These are phyloP conservation scores for Thalpophila matura DNA, from an alignment of 2,888 invertebrate species.

Conservation along the genomic window DNA sequence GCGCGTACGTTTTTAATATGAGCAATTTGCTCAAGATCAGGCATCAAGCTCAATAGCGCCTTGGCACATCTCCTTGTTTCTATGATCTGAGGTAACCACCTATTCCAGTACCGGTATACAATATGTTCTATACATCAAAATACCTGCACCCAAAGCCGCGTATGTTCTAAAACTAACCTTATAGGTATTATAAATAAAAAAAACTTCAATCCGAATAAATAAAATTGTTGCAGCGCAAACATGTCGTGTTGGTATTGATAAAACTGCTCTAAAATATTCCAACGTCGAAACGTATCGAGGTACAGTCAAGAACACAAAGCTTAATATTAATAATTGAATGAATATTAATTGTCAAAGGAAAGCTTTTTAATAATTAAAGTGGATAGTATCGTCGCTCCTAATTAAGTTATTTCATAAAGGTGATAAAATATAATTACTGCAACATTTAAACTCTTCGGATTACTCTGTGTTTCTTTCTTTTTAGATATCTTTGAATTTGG, in stretches of 20 bases:
- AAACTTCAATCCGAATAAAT: neutral
- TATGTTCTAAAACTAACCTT: neutral
- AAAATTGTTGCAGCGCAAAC: constrained; percentile 9
- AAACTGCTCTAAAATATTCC: constrained; percentile 24
- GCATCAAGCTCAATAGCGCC: no score
- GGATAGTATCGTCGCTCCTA: neutral
- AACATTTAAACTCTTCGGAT: neutral
- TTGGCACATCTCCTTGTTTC: no score
- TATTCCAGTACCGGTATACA: no score
- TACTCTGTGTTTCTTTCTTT: no score
- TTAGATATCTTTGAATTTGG: no score
- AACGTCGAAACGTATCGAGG: constrained; percentile 39
- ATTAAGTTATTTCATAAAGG: constrained; percentile 2
- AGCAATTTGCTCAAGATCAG: no score
- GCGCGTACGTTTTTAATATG: no score
- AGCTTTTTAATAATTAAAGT: constrained; percentile 8
- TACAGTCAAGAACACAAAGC: constrained; percentile 32
- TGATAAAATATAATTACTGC: neutral
- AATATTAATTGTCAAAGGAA: constrained; percentile 40
- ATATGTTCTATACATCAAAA: no score
- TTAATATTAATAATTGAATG: constrained; percentile 29
- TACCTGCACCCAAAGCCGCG: neutral
- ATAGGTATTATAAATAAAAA: neutral
- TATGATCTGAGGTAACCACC: no score
- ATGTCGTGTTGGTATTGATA: constrained; percentile 12